Percentiles rank a stretch among this genome's conserved stretches.
phyloP scores from a whole-genome alignment of 2,888 invertebrate genomes.

The Sipha maydis region DNA sequence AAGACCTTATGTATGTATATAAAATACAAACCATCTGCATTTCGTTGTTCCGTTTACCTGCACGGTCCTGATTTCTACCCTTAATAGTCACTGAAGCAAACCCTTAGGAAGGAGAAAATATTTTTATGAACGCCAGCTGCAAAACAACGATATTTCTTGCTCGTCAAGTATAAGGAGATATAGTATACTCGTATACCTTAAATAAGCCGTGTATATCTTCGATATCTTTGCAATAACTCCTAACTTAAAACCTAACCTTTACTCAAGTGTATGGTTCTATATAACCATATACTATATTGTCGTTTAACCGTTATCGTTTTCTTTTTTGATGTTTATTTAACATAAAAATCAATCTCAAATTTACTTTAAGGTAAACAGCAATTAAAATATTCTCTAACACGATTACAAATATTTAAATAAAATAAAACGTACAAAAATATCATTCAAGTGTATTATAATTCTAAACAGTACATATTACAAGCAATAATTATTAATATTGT shows the following conservation, averaged over 20 bases:
- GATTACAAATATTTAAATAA: neutral
- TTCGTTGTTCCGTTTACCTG: slow-evolving; percentile 42
- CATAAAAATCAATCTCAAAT: slow-evolving; percentile 13
- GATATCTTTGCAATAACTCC: neutral
- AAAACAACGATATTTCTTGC: neutral
- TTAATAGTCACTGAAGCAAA: slow-evolving; percentile 23
- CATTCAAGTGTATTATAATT: neutral
- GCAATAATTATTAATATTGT: neutral
- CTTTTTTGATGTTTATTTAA: slow-evolving; percentile 21
- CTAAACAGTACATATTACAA: neutral
- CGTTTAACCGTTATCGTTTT: neutral
- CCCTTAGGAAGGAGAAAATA: slow-evolving; percentile 48
- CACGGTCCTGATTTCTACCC: slow-evolving; percentile 52
- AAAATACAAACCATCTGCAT: slow-evolving; percentile 49
- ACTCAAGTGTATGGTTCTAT: neutral
- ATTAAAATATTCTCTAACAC: neutral
- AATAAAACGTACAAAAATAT: neutral
- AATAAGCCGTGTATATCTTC: neutral
- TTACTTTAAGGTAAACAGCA: neutral
- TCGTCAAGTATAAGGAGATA: neutral
- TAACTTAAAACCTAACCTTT: neutral
- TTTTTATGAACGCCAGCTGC: slow-evolving; percentile 53
- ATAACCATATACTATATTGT: neutral
- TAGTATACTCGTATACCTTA: neutral
- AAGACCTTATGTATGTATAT: neutral